These are phyloP conservation scores for Laticauda colubrina DNA, from an alignment of 2,113 vertebrate genomes.

Conservation along the genomic window DNA sequence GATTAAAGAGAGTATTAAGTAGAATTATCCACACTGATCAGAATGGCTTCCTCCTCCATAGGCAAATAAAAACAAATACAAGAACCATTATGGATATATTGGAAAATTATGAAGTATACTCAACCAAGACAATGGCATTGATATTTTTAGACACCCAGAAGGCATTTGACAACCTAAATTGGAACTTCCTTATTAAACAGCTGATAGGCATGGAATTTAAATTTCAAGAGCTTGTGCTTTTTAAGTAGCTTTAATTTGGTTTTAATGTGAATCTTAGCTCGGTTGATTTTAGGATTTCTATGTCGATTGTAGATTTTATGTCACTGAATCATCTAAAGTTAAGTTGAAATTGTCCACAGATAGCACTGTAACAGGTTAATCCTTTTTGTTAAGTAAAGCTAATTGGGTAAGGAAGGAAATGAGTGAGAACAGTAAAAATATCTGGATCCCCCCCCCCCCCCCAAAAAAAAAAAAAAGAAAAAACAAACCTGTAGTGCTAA, in stretches of 20 bases:
- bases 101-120: too few species aligned
- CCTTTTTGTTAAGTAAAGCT: background rate
- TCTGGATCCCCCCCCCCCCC: background rate
- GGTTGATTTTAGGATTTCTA: background rate
- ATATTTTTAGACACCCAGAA: too few species aligned
- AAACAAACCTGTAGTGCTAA: background rate
- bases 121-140: too few species aligned
- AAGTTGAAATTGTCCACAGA: background rate
- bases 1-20: too few species aligned
- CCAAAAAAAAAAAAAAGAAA: too few species aligned
- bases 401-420: background rate
- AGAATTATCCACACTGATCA: too few species aligned
- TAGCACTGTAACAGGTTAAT: background rate
- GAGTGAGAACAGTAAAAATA: background rate
- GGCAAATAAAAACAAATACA: too few species aligned
- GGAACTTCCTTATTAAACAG: too few species aligned
- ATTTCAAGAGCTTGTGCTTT: background rate
- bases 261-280: background rate
- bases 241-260: background rate
- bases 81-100: too few species aligned
- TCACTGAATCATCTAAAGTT: background rate
- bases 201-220: background rate
- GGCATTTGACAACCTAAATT: too few species aligned
- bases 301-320: background rate
- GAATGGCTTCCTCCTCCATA: too few species aligned